Percentiles rank a stretch among this genome's conserved stretches.
These are phyloP conservation scores for Hydrozoanthus gracilis DNA, from an alignment of 92 coral and sea anemone genomes.

Conservation along the genomic window DNA sequence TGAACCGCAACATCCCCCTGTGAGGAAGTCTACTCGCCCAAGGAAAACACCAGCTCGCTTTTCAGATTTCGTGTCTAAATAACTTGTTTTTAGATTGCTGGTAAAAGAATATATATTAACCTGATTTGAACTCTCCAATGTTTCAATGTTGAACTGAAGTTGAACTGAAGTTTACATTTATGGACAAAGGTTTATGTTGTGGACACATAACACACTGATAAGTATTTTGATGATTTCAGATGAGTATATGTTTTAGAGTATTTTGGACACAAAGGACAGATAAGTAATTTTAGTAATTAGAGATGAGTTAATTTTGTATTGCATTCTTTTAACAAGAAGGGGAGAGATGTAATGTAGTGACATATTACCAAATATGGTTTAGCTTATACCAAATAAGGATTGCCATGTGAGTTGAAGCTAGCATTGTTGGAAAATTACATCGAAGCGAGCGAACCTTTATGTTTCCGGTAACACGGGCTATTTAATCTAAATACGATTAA, in stretches of 20 bases:
- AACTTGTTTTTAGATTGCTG: conserved; percentile 1
- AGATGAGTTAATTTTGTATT: background rate
- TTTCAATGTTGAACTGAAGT: background rate
- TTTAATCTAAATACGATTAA: too few species aligned
- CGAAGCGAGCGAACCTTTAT: too few species aligned
- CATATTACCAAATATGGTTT: background rate
- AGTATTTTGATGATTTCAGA: conserved; percentile 1
- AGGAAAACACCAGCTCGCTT: conserved; percentile 12
- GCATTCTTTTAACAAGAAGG: conserved; percentile 11
- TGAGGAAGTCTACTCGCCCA: conserved; percentile 17
- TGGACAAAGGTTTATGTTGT: conserved; percentile 2
- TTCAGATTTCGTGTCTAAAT: conserved; percentile 5
- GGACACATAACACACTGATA: conserved; percentile 5
- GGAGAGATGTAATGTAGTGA: background rate
- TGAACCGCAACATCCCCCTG: conserved; percentile 17
- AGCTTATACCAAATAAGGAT: background rate
- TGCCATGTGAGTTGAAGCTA: background rate
- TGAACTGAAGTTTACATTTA: background rate
- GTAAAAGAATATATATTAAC: background rate
- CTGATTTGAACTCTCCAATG: conserved; percentile 12
- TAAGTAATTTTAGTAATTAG: too few species aligned
- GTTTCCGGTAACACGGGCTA: too few species aligned
- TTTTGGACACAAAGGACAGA: background rate
- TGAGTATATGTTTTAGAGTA: background rate
- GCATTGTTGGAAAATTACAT: too few species aligned